phyloP scores from a whole-genome alignment of 1,140 invertebrate species.

The Delia radicum region DNA sequence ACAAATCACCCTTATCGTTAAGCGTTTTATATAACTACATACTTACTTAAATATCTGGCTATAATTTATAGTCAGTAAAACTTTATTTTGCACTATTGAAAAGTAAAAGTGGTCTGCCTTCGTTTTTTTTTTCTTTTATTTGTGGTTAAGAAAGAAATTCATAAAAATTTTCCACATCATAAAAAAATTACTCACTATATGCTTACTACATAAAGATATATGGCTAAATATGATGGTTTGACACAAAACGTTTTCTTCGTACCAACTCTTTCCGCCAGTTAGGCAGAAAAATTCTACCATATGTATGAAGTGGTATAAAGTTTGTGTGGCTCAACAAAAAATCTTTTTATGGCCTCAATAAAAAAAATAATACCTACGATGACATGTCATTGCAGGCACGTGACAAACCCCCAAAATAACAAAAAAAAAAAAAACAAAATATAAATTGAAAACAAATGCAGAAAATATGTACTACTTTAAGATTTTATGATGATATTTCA shows the following conservation, averaged over 20 bases:
- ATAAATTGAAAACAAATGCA: not conserved
- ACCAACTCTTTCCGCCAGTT: not conserved
- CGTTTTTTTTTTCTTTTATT: not conserved
- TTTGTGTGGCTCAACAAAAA: not conserved
- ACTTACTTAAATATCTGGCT: not conserved
- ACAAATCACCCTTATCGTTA: no score
- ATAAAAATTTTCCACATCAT: constrained; percentile 18
- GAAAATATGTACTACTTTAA: not conserved
- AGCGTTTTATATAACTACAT: no score
- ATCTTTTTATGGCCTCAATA: not conserved
- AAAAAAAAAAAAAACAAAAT: not conserved
- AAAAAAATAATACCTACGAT: not conserved
- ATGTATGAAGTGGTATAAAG: not conserved
- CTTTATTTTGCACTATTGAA: no score
- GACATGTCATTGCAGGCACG: not conserved
- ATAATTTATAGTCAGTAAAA: not conserved
- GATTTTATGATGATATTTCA: no score
- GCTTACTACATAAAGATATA: not conserved
- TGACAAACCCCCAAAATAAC: not conserved
- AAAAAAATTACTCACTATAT: not conserved
- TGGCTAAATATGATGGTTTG: not conserved
- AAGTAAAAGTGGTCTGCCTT: no score
- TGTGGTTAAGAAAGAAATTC: constrained; percentile 9
- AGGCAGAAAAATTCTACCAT: not conserved
- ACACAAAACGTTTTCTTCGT: not conserved